phyloP scores from a whole-genome alignment of 2,888 invertebrate species.

The Lasioglossum pauxillum region DNA sequence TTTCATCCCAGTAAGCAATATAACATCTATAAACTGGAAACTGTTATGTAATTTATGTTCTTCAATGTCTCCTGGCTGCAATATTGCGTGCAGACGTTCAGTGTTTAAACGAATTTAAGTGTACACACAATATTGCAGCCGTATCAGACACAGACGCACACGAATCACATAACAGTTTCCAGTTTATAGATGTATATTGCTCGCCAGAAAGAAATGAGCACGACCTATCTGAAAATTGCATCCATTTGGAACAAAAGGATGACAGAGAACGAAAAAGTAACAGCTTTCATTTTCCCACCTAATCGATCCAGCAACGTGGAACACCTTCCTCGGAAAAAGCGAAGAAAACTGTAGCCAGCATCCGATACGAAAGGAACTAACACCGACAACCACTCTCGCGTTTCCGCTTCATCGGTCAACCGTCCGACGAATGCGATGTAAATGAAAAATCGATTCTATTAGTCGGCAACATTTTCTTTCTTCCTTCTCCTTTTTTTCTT shows the following conservation, averaged over 20 bases:
- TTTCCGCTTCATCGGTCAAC: constrained; percentile 28
- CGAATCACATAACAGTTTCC: not conserved
- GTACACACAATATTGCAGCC: not conserved
- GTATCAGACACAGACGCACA: not conserved
- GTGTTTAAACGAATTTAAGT: too few species aligned
- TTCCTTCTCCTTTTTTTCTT: not conserved
- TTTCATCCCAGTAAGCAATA: not conserved
- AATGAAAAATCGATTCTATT: constrained; percentile 39
- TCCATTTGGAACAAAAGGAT: not conserved
- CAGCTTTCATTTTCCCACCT: constrained; percentile 33
- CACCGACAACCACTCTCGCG: constrained; percentile 15
- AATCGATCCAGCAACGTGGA: constrained; percentile 4
- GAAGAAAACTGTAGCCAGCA: constrained; percentile 3
- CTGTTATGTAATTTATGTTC: not conserved
- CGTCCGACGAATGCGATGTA: constrained; percentile 18
- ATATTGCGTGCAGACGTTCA: too few species aligned
- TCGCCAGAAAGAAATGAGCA: not conserved
- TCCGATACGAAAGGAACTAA: constrained; percentile 33
- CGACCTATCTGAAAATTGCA: not conserved
- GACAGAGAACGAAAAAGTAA: not conserved
- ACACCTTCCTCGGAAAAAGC: constrained; percentile 18
- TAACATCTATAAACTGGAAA: not conserved
- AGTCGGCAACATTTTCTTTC: constrained; percentile 21
- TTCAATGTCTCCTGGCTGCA: not conserved
- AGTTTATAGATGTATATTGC: not conserved